Evolutionary conservation across 2,113 vertebrate species (phyloP).

Genomic region (Nipponia nippon): DNA sequence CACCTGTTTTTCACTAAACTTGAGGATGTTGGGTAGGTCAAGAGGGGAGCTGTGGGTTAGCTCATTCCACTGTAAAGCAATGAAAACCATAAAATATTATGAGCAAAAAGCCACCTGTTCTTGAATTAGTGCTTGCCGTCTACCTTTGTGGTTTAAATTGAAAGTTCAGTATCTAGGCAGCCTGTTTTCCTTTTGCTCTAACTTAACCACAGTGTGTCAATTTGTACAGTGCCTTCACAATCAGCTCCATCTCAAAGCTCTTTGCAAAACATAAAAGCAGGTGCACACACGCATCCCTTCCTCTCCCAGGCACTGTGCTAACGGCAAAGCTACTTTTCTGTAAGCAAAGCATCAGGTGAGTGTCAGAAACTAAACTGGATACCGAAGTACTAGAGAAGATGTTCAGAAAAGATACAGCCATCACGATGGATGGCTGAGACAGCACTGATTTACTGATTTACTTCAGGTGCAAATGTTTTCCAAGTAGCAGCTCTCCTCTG

Average conservation of each 20-base stretch:
- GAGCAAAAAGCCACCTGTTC: slow-evolving; percentile 69
- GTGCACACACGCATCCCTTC: neutral
- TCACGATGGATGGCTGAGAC: neutral
- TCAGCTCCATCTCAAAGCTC: neutral
- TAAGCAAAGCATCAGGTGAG: neutral
- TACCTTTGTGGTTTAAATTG: slow-evolving; percentile 49
- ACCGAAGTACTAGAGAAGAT: neutral
- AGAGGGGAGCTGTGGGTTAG: slow-evolving; percentile 51
- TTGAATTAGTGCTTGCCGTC: slow-evolving; percentile 30
- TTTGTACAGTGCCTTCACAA: neutral
- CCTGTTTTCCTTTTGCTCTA: neutral
- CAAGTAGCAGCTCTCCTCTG: neutral
- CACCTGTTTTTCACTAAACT: slow-evolving; percentile 67
- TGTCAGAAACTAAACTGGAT: neutral
- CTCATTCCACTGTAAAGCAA: slow-evolving; percentile 66
- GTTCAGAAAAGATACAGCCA: neutral
- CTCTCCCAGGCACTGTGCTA: neutral
- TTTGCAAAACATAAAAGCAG: neutral
- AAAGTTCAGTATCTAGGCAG: slow-evolving; percentile 17
- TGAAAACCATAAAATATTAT: slow-evolving; percentile 68
- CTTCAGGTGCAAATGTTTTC: neutral
- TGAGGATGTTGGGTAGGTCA: slow-evolving; percentile 62
- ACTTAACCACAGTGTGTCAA: neutral
- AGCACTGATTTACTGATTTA: neutral
- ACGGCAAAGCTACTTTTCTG: neutral